Base-by-base conservation (phyloP, 1,140 invertebrate species). In the Tetramorium parvispinum region DNA sequence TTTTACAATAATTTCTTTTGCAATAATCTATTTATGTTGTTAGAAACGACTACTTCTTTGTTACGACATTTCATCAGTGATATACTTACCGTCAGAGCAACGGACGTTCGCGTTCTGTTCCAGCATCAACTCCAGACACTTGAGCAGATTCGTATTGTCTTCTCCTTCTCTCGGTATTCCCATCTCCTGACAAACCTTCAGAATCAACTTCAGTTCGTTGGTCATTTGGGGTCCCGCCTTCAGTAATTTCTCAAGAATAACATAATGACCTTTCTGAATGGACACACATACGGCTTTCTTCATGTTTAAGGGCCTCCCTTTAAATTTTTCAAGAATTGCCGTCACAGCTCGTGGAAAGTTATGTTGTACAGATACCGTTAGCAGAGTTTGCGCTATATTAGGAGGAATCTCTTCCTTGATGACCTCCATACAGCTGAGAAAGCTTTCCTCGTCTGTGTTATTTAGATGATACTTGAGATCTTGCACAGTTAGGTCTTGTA, bases 191-290 rank as follows among this genome's bases (percentile, higher is more conserved):
- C 94, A 91, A 27, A 63, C 86, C 7, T 46, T 46, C 2, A 91
- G 43, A 1, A 94, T 46, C 7, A 94, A 37, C 0, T 32, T 0
- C n/a, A n/a, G n/a, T 21, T 82, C 43, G 11, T 73, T 89, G 0
- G 70, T 83, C 18, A 96, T 93, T 92, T 97, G 95, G 5, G 95
- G 95, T 43, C 96, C 96, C 11, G 94, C 93, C 13, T 94, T 91
- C 46, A 98, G 90, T 37, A 98, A 90, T 77, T 95, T 91, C 63
- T 94, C 91, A 1, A 97, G 96, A 32, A 96, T 96, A 86, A 95
- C 94, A 40, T 96, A 93, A 51, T 96, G 93, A 13, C 96, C 97
- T 68, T 95, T 96, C 27, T 96, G 95, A 49, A 97, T 96, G 18
- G 97, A 95, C 51, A 96, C 95, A 89, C 51, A 63, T 0, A 89